Base-by-base conservation (phyloP, 2,888 invertebrate species). In the Mesochorus sp. region DNA sequence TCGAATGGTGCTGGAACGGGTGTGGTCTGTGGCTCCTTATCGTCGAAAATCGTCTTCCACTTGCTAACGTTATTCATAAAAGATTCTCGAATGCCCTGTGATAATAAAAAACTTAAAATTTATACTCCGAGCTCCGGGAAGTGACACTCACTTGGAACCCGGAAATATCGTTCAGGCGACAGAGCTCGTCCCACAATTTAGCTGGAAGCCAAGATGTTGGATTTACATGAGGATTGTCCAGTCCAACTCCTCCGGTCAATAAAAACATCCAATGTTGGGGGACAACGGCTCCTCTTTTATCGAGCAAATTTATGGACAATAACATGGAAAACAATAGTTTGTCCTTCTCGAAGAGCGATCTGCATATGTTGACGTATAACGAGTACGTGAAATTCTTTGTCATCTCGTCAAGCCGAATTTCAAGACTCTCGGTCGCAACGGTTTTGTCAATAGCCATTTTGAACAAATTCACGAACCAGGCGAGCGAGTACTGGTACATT, bases 401-500 rank as follows among this genome's bases (percentile, higher is more conserved):
- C 79, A 99, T 92, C 89, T 96, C 96, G 37, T 91, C 91, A 34
- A 98, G 92, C 57, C 98, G 93, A 80, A 94, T 93, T 0, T 92
- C 92, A 8, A 98, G 95, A 80, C 96, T 95, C 81, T 98, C 97
- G n/a, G 94, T 94, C 84, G 95, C 95, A 85, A 96, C 96, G 0
- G 97, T 96, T 84, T 96, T 96, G 83, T 97, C 97, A 76, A 98
- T 98, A 17, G 97, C 94, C 53, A 94, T 92, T 84, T 95, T 95
- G 90, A 96, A 99, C 26, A 98, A 92, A 83, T 96, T 95, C 86
- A 98, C 96, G 90, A 98, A 98, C 98, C 98, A 99, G 1, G 94
- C 94, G 84, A 99, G 92, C 0, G 98, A 98, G 91, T 98, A 99
- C 90, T 98, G 98, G 91, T 99, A 99, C 98, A 98, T 98, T 1